Conservation (phyloP, 2,888 invertebrate genomes). For the Ennomos fuscantarius region DNA sequence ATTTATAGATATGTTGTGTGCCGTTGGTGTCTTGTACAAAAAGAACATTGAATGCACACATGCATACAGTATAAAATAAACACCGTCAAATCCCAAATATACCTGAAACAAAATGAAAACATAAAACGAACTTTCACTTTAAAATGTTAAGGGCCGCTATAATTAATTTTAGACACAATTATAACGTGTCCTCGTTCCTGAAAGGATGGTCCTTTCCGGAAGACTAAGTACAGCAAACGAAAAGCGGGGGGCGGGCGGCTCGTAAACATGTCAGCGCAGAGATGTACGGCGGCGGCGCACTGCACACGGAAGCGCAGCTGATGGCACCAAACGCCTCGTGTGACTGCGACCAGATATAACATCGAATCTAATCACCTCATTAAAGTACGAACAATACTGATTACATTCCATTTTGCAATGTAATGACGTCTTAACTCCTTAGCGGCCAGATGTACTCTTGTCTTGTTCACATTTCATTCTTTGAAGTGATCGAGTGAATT, state of each 20-base stretch:
- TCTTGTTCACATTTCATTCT: not conserved
- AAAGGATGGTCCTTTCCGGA: not conserved
- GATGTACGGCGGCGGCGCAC: conserved; percentile 45
- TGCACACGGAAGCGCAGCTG: conserved; percentile 14
- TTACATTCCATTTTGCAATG: not conserved
- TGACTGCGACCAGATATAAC: not conserved
- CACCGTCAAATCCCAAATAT: too few relatives aligned
- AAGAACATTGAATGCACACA: too few relatives aligned
- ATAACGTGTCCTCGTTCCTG: not conserved
- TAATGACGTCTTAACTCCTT: not conserved
- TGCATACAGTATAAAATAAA: too few relatives aligned
- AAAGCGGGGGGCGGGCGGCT: conserved; percentile 35
- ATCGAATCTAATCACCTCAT: conserved; percentile 9
- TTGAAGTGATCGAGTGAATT: not conserved
- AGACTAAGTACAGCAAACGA: not conserved
- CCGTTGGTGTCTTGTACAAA: too few relatives aligned
- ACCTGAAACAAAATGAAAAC: too few relatives aligned
- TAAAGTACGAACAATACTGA: conserved; percentile 10
- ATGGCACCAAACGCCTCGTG: conserved; percentile 3
- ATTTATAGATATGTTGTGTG: too few relatives aligned
- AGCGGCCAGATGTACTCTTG: not conserved
- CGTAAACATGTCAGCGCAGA: conserved; percentile 71
- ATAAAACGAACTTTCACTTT: too few relatives aligned
- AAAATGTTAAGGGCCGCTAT: too few relatives aligned
- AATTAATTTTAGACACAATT: not conserved